Evolutionary conservation across 2,888 invertebrate species (phyloP).

Genomic region (Lagria hirta): DNA sequence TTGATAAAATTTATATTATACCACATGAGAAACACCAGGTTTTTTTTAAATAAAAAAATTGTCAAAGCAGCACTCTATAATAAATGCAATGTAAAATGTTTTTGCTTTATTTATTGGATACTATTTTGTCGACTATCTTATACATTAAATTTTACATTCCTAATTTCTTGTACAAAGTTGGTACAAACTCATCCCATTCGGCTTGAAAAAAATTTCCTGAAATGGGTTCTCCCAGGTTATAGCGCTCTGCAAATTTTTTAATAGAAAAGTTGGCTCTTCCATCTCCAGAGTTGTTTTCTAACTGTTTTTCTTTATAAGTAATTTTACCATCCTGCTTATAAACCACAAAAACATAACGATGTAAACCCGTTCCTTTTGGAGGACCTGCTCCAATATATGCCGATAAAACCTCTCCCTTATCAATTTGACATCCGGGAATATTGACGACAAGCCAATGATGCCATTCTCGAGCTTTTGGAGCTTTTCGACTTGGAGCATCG

Average conservation of each 20-base stretch:
- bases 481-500: slow-evolving; percentile 72
- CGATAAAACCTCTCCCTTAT: slow-evolving; percentile 64
- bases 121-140: no score
- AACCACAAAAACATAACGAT: slow-evolving; percentile 71
- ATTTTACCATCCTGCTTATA: slow-evolving; percentile 46
- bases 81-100: no score
- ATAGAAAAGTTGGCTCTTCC: slow-evolving; percentile 67
- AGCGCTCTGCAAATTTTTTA: slow-evolving; percentile 74
- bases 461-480: slow-evolving; percentile 72
- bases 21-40: no score
- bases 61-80: no score
- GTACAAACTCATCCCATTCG: slow-evolving; percentile 86
- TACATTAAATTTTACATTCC: no score
- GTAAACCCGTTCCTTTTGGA: slow-evolving; percentile 69
- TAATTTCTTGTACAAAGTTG: slow-evolving; percentile 54
- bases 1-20: no score
- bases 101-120: no score
- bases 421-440: slow-evolving; percentile 63
- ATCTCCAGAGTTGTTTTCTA: slow-evolving; percentile 52
- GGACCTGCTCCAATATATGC: slow-evolving; percentile 70
- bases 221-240: slow-evolving; percentile 79
- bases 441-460: slow-evolving; percentile 79
- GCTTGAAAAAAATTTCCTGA: slow-evolving; percentile 89
- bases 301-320: slow-evolving; percentile 39
- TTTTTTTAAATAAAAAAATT: no score